A percentile compares a stretch with the other conserved stretches of the same genome.
Evolutionary conservation across 1,140 invertebrate genomes (phyloP).

Genomic region (Ostrea edulis): DNA sequence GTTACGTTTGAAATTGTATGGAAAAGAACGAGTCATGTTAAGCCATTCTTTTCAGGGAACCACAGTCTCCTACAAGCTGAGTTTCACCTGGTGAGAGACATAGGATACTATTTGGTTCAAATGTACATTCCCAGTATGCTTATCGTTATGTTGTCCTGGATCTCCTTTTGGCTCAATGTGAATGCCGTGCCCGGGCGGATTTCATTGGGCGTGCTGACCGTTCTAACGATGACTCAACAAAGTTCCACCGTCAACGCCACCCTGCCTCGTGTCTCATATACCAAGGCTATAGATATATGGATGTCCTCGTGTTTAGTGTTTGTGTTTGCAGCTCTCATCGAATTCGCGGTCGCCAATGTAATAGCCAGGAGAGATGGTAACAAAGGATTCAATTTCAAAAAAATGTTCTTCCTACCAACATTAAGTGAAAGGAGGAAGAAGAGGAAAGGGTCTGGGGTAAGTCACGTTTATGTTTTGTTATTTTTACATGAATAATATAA

Average conservation of each 20-base stretch:
- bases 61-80: conserved; percentile 73
- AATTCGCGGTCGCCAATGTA: conserved; percentile 76
- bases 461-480: no score
- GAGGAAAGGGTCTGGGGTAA: conserved; percentile 37
- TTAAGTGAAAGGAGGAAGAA: conserved; percentile 47
- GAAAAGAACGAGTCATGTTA: no score
- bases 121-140: conserved; percentile 76
- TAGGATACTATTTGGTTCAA: conserved; percentile 75
- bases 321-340: conserved; percentile 75
- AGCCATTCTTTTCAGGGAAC: conserved; percentile 63
- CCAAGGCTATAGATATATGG: conserved; percentile 78
- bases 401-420: conserved; percentile 65
- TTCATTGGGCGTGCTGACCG: conserved; percentile 74
- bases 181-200: conserved; percentile 74
- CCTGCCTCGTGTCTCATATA: conserved; percentile 73
- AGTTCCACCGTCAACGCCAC: conserved; percentile 71
- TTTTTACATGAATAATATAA: no score
- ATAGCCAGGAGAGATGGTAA: conserved; percentile 70
- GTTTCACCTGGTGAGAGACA: conserved; percentile 70
- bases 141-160: conserved; percentile 76
- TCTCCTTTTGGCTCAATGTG: conserved; percentile 76
- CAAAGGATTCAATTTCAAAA: conserved; percentile 67
- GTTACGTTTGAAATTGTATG: no score
- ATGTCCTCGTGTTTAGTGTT: conserved; percentile 76
- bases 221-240: conserved; percentile 76